Base-by-base conservation (phyloP, 2,113 vertebrate genomes). In the Dicaeum eximium region DNA sequence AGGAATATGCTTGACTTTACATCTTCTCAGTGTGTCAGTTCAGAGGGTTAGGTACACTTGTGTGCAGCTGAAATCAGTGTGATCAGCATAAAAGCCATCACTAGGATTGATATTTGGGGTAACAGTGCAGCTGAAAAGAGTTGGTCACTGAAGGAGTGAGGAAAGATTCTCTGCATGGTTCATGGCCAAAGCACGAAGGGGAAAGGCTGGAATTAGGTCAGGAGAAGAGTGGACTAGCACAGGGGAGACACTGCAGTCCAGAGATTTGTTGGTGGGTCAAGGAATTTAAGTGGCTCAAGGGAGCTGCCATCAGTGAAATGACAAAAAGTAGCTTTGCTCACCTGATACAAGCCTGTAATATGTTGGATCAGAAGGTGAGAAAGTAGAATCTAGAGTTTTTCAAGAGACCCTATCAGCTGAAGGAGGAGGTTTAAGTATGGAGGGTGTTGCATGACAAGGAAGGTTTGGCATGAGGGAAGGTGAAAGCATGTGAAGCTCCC, bases 371-470 rank as follows among this genome's bases (percentile, higher is more conserved):
- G 77, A 91, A 92, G 73, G 90, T 67, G 80, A 84, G 92, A 94
- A 89, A 93, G 80, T 25, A 79, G 92, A 91, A 90, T 88, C 83
- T 86, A 66, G 94, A 88, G 86, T 27, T 93, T 86, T 95, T 84
- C 88, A 91, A 95, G 91, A 95, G 86, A 74, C 77, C 0, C 0
- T 95, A 78, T 95, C 90, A 93, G 93, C 81, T 40, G 30, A 48
- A 86, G 80, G 58, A 91, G 53, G 57, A 91, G 69, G 33, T 89
- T 93, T 44, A 83, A 91, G 84, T 89, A 40, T 57, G 72, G 77
- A 62, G 64, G 45, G 93, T 85, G 93, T 87, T 72, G 35, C 27
- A 7, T 91, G 95, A 94, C 66, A 44, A 42, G 77, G 45, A 42
- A 65, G 44, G 40, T 69, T 89, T 87, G 89, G 78, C 48, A 3